Evolutionary conservation across 2,797 vertebrate genomes (phyloP).

Genomic region (Tarsius wallacei): DNA sequence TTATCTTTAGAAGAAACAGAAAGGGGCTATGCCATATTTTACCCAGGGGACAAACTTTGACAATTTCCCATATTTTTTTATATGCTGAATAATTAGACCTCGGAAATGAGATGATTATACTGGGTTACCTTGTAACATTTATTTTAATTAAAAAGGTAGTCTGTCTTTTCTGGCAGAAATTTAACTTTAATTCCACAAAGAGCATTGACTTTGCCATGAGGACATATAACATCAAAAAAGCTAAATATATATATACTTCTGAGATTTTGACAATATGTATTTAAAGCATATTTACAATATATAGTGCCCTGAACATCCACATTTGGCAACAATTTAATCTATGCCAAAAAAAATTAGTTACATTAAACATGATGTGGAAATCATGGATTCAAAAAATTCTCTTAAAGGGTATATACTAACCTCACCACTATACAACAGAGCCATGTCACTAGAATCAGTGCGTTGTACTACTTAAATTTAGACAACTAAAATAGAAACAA

Average conservation of each 20-base stretch:
- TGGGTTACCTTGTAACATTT: neutral
- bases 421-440: neutral
- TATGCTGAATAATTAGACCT: slow-evolving; percentile 26
- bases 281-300: neutral
- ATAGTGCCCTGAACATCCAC: neutral
- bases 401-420: neutral
- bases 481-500: neutral
- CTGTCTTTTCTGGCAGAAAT: neutral
- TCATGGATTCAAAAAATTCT: neutral
- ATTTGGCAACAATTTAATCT: neutral
- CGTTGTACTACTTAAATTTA: neutral
- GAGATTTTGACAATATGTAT: neutral
- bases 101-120: slow-evolving; percentile 25
- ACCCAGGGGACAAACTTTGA: neutral
- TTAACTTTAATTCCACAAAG: neutral
- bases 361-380: neutral
- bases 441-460: neutral
- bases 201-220: neutral
- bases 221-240: neutral
- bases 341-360: neutral
- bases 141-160: slow-evolving; percentile 39
- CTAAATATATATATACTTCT: neutral
- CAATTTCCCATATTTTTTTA: neutral
- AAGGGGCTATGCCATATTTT: neutral
- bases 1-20: neutral